These are phyloP conservation scores for Calameuta idolon DNA, from an alignment of 2,888 invertebrate genomes.

Conservation along the genomic window DNA sequence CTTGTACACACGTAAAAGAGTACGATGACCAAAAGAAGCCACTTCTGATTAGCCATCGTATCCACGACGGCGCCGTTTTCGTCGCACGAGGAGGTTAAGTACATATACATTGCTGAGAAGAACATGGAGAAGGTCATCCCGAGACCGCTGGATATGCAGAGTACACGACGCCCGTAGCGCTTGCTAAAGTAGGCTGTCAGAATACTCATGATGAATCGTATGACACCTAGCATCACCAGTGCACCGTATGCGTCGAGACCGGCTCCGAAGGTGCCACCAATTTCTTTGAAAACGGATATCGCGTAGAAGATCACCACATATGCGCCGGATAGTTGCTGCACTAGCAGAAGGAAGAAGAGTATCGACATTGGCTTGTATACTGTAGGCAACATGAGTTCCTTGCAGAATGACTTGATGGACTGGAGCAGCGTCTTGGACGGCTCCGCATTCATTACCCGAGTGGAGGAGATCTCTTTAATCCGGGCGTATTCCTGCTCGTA, in stretches of 20 bases:
- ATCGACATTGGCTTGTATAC: conserved; percentile 70
- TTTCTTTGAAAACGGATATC: conserved; percentile 68
- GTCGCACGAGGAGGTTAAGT: conserved; percentile 42
- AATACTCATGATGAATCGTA: conserved; percentile 70
- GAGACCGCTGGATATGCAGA: conserved; percentile 69
- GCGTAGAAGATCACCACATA: conserved; percentile 74
- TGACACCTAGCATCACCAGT: conserved; percentile 68
- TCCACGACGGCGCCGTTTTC: conserved; percentile 46
- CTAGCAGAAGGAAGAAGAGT: conserved; percentile 67
- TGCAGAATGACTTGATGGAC: conserved; percentile 40
- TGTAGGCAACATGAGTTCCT: conserved; percentile 49
- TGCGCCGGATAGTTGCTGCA: conserved; percentile 72
- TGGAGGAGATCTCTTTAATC: conserved; percentile 40
- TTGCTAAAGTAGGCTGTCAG: conserved; percentile 68
- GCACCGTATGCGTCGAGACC: conserved; percentile 68
- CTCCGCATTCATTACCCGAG: conserved; percentile 24
- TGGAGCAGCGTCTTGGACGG: conserved; percentile 30
- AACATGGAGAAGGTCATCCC: conserved; percentile 71
- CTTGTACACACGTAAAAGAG: conserved; percentile 70
- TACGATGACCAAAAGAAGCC: conserved; percentile 67
- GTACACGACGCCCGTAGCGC: conserved; percentile 67
- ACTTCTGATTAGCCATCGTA: conserved; percentile 53
- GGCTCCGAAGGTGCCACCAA: conserved; percentile 66
- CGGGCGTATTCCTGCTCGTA: conserved; percentile 47
- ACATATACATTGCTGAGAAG: conserved; percentile 53